These are phyloP conservation scores for Mobula birostris DNA, from an alignment of 2,113 vertebrate species.

Conservation along the genomic window DNA sequence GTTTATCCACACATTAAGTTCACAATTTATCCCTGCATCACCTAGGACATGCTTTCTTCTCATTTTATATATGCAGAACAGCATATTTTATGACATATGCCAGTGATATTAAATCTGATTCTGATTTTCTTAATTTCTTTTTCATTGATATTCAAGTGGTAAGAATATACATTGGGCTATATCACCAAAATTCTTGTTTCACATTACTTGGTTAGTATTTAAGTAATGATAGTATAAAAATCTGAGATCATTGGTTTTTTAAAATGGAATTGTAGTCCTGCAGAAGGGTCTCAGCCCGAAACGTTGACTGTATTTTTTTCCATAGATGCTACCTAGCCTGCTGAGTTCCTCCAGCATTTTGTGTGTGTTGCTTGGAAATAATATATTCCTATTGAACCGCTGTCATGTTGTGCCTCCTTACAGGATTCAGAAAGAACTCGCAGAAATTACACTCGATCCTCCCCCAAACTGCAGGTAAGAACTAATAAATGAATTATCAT, in stretches of 20 bases:
- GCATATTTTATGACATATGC: too few relatives aligned
- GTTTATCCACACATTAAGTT: too few relatives aligned
- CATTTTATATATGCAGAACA: too few relatives aligned
- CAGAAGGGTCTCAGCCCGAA: not conserved
- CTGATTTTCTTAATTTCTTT: too few relatives aligned
- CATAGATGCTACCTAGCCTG: too few relatives aligned
- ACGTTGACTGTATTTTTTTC: too few relatives aligned
- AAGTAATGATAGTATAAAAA: slow-evolving; percentile 36
- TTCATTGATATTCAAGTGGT: not conserved
- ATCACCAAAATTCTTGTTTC: not conserved
- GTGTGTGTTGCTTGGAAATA: not conserved
- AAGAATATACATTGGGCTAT: not conserved
- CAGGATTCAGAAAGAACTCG: slow-evolving; percentile 98
- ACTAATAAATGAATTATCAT: slow-evolving; percentile 8
- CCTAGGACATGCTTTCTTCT: too few relatives aligned
- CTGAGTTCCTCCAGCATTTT: too few relatives aligned
- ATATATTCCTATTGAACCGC: not conserved
- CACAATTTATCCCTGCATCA: not conserved
- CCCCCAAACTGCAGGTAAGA: slow-evolving; percentile 98
- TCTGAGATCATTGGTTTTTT: slow-evolving; percentile 42
- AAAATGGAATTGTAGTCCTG: slow-evolving; percentile 42
- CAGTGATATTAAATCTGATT: too few relatives aligned
- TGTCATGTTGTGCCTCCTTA: slow-evolving; percentile 46
- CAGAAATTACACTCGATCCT: slow-evolving; percentile 96
- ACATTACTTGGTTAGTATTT: slow-evolving; percentile 10